Conservation (phyloP, 1,140 invertebrate species). For the Agrilus planipennis region DNA sequence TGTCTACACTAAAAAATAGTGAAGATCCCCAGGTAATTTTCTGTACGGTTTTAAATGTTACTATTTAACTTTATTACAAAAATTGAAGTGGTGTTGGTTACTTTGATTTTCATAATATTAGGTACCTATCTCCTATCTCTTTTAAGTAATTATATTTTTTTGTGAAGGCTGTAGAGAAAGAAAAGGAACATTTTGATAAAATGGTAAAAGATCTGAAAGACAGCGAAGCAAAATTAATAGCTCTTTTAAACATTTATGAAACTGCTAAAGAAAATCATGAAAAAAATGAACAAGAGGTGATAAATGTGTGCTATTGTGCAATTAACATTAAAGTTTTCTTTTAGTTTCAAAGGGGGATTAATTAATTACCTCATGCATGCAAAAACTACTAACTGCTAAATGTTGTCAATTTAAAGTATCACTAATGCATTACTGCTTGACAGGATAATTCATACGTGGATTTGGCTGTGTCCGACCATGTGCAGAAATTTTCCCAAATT, state of each 20-base stretch:
- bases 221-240: slow-evolving; percentile 30
- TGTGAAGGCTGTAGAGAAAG: slow-evolving; percentile 5
- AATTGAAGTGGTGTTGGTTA: neutral
- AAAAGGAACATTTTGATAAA: slow-evolving; percentile 25
- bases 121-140: neutral
- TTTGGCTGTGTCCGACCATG: slow-evolving; percentile 2
- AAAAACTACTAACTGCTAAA: too few species aligned
- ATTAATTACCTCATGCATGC: too few species aligned
- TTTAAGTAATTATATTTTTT: neutral
- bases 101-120: neutral
- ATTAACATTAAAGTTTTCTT: too few species aligned
- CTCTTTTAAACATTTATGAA: slow-evolving; percentile 22
- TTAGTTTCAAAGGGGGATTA: too few species aligned
- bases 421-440: slow-evolving; percentile 4
- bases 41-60: slow-evolving; percentile 8
- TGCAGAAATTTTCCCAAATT: slow-evolving; percentile 5
- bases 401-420: too few species aligned
- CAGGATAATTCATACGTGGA: slow-evolving; percentile 6
- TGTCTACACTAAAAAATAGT: slow-evolving; percentile 32
- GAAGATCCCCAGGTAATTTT: slow-evolving; percentile 33
- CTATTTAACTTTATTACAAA: slow-evolving; percentile 1
- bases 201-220: slow-evolving; percentile 30
- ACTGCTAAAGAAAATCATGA: neutral
- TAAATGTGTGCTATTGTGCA: too few species aligned
- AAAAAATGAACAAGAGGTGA: slow-evolving; percentile 18